These are phyloP conservation scores for Myrmecophaga tridactyla DNA, from an alignment of 2,113 vertebrate genomes.

Conservation along the genomic window DNA sequence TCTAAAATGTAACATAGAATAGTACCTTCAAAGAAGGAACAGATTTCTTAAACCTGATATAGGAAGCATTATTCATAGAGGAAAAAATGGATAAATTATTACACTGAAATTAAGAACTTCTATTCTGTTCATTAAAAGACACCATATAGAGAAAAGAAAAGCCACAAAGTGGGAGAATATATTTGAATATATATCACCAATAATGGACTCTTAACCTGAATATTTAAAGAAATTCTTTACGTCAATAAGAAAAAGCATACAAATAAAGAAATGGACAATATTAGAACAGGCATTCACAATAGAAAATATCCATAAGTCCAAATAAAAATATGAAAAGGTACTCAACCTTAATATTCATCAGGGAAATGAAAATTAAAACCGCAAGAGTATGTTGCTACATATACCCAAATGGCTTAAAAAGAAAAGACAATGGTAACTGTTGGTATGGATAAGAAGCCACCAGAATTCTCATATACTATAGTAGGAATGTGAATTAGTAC, in stretches of 20 bases:
- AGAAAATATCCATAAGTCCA: not conserved
- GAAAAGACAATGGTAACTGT: not conserved
- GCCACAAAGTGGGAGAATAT: not conserved
- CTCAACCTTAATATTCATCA: not conserved
- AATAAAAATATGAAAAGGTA: not conserved
- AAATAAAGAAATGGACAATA: not conserved
- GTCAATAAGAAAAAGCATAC: not conserved
- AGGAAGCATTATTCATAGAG: not conserved
- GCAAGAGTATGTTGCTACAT: not conserved
- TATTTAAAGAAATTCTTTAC: slow-evolving; percentile 13
- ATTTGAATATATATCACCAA: not conserved
- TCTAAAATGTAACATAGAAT: not conserved
- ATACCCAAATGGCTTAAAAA: not conserved
- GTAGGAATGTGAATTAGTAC: not conserved
- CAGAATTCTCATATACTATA: not conserved
- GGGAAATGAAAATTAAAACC: slow-evolving; percentile 7
- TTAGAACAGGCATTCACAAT: not conserved
- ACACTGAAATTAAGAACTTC: not conserved
- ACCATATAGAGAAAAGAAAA: not conserved
- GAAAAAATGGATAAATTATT: not conserved
- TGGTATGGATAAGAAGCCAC: not conserved
- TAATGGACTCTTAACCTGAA: not conserved
- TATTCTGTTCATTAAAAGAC: not conserved
- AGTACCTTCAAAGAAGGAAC: not conserved
- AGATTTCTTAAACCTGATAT: not conserved